A percentile compares a stretch with the other conserved stretches of the same genome.
phyloP scores from a whole-genome alignment of 2,797 vertebrate species.

The Mastacembelus armatus region DNA sequence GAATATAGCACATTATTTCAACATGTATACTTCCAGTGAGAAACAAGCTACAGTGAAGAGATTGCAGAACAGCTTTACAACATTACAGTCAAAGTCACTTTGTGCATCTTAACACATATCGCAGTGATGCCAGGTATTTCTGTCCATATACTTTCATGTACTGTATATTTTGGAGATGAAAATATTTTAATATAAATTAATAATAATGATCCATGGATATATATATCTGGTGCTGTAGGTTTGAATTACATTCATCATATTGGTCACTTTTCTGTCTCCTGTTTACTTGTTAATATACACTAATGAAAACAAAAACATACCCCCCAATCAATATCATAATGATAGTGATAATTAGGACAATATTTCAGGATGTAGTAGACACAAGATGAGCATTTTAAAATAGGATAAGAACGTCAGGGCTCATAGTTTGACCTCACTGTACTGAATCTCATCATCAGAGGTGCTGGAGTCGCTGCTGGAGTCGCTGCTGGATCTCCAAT shows the following conservation, averaged over 20 bases:
- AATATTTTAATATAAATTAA: too few relatives aligned
- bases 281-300: too few relatives aligned
- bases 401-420: not conserved
- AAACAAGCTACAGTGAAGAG: not conserved
- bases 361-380: not conserved
- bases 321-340: too few relatives aligned
- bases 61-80: slow-evolving; percentile 16
- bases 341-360: too few relatives aligned
- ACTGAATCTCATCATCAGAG: slow-evolving; percentile 45
- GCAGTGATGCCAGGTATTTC: too few relatives aligned
- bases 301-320: too few relatives aligned
- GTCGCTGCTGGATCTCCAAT: not conserved
- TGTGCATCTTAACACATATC: not conserved
- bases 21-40: not conserved
- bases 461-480: slow-evolving; percentile 33
- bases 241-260: not conserved
- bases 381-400: not conserved
- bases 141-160: too few relatives aligned
- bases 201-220: not conserved
- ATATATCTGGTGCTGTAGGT: not conserved
- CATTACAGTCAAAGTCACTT: slow-evolving; percentile 1
- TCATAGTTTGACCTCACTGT: slow-evolving; percentile 61
- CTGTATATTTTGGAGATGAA: too few relatives aligned
- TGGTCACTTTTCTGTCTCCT: too few relatives aligned
- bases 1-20: too few relatives aligned